A percentile compares a stretch with the other conserved stretches of the same genome.
Conservation (phyloP, 2,113 vertebrate species). For the Pituophis catenifer region DNA sequence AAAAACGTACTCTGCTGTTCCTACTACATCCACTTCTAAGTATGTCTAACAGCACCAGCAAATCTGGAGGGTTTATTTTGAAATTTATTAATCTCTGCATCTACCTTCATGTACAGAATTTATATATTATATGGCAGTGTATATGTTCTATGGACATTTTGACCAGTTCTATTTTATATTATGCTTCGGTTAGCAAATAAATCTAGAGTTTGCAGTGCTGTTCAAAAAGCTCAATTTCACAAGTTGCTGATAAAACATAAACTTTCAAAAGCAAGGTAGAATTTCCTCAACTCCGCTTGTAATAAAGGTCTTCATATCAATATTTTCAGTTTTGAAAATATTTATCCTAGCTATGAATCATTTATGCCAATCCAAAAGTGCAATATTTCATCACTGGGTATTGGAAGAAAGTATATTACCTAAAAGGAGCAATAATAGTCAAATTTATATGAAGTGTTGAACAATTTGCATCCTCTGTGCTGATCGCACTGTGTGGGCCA, state of each 20-base stretch:
- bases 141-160: not conserved
- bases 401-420: not conserved
- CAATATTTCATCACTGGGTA: not conserved
- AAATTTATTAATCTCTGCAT: not conserved
- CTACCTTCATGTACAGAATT: not conserved
- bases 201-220: not conserved
- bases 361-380: not conserved
- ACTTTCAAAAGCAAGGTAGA: not conserved
- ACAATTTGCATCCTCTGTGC: not conserved
- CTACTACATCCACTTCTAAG: not conserved
- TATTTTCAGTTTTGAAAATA: not conserved
- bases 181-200: not conserved
- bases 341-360: not conserved
- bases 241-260: not conserved
- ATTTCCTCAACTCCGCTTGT: not conserved
- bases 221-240: not conserved
- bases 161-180: not conserved
- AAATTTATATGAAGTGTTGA: not conserved
- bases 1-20: not conserved
- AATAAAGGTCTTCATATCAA: not conserved
- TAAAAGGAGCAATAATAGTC: not conserved
- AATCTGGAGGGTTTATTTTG: not conserved
- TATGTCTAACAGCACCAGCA: not conserved
- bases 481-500: not conserved
- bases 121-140: not conserved